These are phyloP conservation scores for Apodemus speciosus DNA, from an alignment of 2,113 vertebrate species.

Conservation along the genomic window DNA sequence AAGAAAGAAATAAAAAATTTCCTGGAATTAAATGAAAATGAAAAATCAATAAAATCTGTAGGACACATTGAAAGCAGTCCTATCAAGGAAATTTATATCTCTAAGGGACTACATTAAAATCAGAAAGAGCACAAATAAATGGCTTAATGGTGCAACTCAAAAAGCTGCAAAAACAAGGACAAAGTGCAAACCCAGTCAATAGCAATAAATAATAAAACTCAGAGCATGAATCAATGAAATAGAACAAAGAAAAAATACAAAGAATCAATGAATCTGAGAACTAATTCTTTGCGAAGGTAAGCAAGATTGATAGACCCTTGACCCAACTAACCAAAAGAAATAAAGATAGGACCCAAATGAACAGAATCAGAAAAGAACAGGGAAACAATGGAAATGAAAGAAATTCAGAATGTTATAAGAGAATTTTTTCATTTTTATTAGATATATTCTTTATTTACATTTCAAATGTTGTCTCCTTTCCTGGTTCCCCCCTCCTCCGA, in stretches of 20 bases:
- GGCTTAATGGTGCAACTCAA: neutral
- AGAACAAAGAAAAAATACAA: neutral
- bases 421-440: neutral
- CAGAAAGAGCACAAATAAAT: neutral
- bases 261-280: neutral
- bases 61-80: neutral
- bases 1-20: neutral
- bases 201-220: neutral
- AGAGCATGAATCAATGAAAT: neutral
- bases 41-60: neutral
- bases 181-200: neutral
- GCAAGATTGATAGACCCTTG: neutral
- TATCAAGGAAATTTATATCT: neutral
- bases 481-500: no score
- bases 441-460: no score
- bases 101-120: neutral
- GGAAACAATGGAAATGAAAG: neutral
- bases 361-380: neutral
- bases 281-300: neutral
- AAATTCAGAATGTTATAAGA: neutral
- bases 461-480: no score
- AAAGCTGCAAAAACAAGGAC: neutral
- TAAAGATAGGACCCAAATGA: neutral
- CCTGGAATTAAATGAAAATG: neutral
- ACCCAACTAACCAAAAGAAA: neutral